Evolutionary conservation across 2,113 vertebrate genomes (phyloP), one percentile per base, ranked within the genome.

Genomic region (Chauna torquata): DNA sequence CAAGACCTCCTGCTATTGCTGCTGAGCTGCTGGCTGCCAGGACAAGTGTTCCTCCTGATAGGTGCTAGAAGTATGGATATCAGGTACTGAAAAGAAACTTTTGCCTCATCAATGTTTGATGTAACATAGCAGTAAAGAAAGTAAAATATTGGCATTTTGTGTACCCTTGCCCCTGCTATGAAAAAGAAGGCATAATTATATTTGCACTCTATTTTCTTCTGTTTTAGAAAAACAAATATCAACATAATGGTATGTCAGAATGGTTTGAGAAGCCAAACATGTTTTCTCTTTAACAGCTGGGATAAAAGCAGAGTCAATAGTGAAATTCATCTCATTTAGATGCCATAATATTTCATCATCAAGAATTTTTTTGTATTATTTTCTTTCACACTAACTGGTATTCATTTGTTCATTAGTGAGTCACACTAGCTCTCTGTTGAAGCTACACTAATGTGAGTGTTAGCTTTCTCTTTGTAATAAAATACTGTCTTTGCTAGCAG

Each of bases 401-500:
- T n/a, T n/a, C 32, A 17, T 32, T 42, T 61, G 20, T 30, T 76
- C 9, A 13, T 36, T 36, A 55, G 12, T 11, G 30, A 78, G 57
- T 52, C 28, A 17, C 0, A 0, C 8, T 28, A 66, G 8, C 7
- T 30, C 17, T 38, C 27, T 20, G 12, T 13, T 52, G 27, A 45
- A 52, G 44, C 36, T 19, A 12, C 11, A 2, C 34, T 11, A 36
- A 34, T 3, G 3, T 2, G 17, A 65, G 16, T 13, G 45, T 78
- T 23, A 14, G 25, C 19, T 25, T 44, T 42, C 15, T 59, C 12
- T 13, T 22, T 27, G 54, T 28, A 7, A 22, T 4, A 17, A 12
- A 9, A 8, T 14, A 14, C 13, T 0, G 0, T 32, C 22, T 59
- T 34, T 13, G 11, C 55, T 32, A 5, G 36, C 3, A n/a, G 30